Conservation (phyloP, 2,797 vertebrate species). For the Momotus momota region DNA sequence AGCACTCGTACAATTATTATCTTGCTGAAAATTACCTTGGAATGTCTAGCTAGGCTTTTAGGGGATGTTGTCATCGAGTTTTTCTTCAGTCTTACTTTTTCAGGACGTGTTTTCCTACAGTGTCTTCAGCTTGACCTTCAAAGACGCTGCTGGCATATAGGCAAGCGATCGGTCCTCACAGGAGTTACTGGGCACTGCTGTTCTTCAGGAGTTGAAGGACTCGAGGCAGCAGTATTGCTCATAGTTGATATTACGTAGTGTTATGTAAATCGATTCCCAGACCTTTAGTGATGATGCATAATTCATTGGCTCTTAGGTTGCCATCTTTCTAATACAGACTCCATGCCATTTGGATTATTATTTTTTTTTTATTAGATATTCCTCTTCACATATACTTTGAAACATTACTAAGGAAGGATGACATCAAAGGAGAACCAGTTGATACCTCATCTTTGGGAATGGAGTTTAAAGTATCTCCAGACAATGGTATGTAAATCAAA, state of each 20-base stretch:
- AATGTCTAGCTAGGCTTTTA: background rate
- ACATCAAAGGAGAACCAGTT: conserved; percentile 78
- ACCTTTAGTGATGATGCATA: background rate
- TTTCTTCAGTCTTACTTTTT: background rate
- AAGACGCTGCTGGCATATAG: background rate
- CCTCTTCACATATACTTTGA: conserved; percentile 79
- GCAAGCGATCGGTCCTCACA: rapidly evolving
- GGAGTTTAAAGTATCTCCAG: conserved; percentile 67
- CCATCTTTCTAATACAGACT: background rate
- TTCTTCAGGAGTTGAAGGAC: background rate
- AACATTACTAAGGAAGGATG: conserved; percentile 77
- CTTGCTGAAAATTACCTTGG: background rate
- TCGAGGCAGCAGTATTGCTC: background rate
- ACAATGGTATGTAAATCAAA: conserved; percentile 74
- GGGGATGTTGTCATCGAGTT: background rate
- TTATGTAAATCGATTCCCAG: background rate
- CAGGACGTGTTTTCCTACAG: background rate
- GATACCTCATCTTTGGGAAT: conserved; percentile 70
- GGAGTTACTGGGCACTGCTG: background rate
- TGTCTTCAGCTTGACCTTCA: background rate
- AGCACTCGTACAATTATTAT: rapidly evolving
- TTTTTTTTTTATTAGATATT: conserved; percentile 71
- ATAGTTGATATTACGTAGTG: background rate
- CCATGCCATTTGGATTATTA: background rate
- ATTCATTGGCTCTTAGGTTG: background rate